Base-by-base conservation (phyloP, 1,140 invertebrate genomes). In the Habropoda laboriosa region DNA sequence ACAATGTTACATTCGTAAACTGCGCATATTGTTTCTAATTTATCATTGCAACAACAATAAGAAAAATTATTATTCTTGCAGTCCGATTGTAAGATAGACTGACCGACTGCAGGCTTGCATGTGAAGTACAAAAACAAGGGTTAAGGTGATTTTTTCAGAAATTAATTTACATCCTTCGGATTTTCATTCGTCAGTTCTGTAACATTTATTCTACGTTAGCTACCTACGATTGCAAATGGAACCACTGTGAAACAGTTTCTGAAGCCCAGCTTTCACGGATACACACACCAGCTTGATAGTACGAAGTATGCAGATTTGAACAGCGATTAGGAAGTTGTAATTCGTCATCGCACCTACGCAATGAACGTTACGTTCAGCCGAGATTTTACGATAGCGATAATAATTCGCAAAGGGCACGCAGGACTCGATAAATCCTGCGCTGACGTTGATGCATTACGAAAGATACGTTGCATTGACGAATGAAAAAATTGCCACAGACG, bases 261-360 rank as follows among this genome's bases (percentile, higher is more conserved):
- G 18, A 47, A 49, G 18, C 24, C 30, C n/a, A 30, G 4, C 21
- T 67, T 57, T 32, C 53, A 21, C 35, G 21, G 40, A 45, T 60
- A 68, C 27, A 32, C 35, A 21, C 71, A 51, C 1, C 32, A 30
- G 73, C n/a, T 40, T 13, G 63, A n/a, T 45, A 55, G 49, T 45
- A 67, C 32, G 66, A 60, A 53, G 57, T 24, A 78, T 68, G 75
- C 55, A 71, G 75, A 78, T 78, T 61, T 60, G 27, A 51, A 42
- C 35, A 32, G 67, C 67, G 75, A 78, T 78, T 78, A 71, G 55
- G 42, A 78, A 60, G 75, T 78, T 51, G 75, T 78, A 71, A 78
- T 78, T 78, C 75, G 75, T 78, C 75, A 78, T 78, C 67, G 35
- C 75, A 78, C 75, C 75, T 78, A 78, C 75, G 75, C 75, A 78